Evolutionary conservation across 2,797 vertebrate genomes (phyloP), one percentile per base, ranked within the genome.

Genomic region (Siniperca scherzeri): DNA sequence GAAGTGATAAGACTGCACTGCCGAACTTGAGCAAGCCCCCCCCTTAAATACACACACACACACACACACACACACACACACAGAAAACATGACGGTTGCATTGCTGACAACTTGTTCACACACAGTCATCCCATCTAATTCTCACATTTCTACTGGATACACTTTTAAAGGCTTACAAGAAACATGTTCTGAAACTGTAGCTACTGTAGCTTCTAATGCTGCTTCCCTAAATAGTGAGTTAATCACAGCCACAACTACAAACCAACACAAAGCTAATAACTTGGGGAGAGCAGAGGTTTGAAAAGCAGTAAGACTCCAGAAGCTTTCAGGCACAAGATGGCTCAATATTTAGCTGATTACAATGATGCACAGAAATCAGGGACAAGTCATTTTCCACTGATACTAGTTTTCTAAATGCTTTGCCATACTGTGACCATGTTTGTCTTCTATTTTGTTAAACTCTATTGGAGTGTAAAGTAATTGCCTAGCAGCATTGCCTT

Each of bases 1-100:
- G 79, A 92, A 90, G 89, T 87, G 92, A 93, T 90, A 91, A 82
- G 66, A 91, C 83, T 74, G 70, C 80, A 81, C 83, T 50, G 46
- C 76, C 73, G 42, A 81, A 78, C 74, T 74, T 5, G 46, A 87
- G 70, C 71, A 48, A 74, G 42, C 61, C 44, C 25, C 30, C 22
- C 44, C 33, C 19, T 57, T 65, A 78, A 81, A 83, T 48, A 85
- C 36, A 80, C 66, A 76, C 48, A 65, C 25, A 40, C 82, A 78
- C 36, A 78, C 38, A 85, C 40, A 85, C 40, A 80, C 66, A 76
- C 25, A 70, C 48, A 65, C 25, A 40, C 82, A 78, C 36, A 78
- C 38, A 85, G 72, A 81, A 83, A 25, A 68, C 42, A 48, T 56
- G 71, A 82, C 4, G 69, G 66, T 59, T 82, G 77, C 57, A 75